Conservation (phyloP, 2,113 vertebrate species). For the Megatriorchis doriae region DNA sequence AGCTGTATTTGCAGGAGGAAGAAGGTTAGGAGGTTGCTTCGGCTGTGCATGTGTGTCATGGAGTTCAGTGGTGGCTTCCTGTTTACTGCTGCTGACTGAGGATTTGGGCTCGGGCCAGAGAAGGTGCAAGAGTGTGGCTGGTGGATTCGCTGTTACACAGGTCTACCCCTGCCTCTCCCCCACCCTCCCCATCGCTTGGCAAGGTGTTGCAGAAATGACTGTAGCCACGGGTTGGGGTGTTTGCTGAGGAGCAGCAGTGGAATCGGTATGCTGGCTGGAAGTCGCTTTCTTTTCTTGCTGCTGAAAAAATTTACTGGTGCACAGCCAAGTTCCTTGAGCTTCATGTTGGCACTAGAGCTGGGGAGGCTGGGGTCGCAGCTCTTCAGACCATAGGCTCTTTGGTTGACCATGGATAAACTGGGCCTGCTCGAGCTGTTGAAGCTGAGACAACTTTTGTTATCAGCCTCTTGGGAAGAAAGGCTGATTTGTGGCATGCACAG, state of each 20-base stretch:
- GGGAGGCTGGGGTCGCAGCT: background rate
- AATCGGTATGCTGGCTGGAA: background rate
- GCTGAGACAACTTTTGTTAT: background rate
- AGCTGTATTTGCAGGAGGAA: background rate
- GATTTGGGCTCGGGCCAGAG: background rate
- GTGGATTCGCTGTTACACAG: background rate
- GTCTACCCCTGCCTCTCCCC: background rate
- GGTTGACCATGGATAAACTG: background rate
- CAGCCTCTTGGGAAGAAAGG: background rate
- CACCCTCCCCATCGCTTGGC: too few species aligned
- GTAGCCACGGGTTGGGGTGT: background rate
- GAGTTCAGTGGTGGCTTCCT: background rate
- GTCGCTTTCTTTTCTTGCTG: background rate
- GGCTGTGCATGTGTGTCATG: background rate
- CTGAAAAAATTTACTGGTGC: accelerated
- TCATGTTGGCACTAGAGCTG: background rate
- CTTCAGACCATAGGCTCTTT: background rate
- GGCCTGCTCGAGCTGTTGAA: background rate
- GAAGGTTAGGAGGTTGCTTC: background rate
- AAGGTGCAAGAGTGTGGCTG: background rate
- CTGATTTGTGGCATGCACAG: background rate
- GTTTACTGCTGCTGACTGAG: constrained; percentile 9
- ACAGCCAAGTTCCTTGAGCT: background rate
- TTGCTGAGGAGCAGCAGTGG: background rate
- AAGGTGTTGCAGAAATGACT: background rate